These are phyloP conservation scores for Tachyglossus aculeatus DNA, from an alignment of 2,797 vertebrate genomes.

Conservation along the genomic window DNA sequence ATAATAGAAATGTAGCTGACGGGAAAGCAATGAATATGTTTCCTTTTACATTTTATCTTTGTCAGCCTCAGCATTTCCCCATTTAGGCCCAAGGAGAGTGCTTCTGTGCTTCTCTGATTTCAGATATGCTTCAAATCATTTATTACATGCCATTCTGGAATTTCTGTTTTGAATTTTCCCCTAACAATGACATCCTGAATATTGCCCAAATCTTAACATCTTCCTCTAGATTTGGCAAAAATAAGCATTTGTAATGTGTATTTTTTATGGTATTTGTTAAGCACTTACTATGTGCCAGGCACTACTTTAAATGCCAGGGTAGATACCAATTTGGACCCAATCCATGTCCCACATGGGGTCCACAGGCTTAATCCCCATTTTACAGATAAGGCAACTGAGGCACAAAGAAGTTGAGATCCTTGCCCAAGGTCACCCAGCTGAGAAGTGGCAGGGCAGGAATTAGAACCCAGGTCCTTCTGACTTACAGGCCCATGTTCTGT, in stretches of 20 bases:
- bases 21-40: neutral
- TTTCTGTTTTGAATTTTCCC: slow-evolving; percentile 5
- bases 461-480: no score
- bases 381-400: no score
- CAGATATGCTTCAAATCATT: slow-evolving; percentile 2
- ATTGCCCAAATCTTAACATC: slow-evolving; percentile 7
- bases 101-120: neutral
- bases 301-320: no score
- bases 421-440: no score
- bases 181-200: slow-evolving; percentile 8
- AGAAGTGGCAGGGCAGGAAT: no score
- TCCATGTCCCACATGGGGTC: no score
- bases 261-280: no score
- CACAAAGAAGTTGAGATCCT: no score
- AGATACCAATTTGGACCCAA: no score
- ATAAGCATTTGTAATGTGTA: neutral
- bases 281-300: no score
- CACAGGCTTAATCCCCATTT: no score
- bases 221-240: neutral
- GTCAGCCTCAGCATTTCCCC: neutral
- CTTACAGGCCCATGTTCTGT: no score
- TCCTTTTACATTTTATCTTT: slow-evolving; percentile 11
- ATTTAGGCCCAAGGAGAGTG: slow-evolving; percentile 25
- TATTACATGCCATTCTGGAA: rapidly evolving
- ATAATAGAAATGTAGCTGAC: neutral